Base-by-base conservation (phyloP, 2,797 vertebrate species). In the Protosalanx chinensis region DNA sequence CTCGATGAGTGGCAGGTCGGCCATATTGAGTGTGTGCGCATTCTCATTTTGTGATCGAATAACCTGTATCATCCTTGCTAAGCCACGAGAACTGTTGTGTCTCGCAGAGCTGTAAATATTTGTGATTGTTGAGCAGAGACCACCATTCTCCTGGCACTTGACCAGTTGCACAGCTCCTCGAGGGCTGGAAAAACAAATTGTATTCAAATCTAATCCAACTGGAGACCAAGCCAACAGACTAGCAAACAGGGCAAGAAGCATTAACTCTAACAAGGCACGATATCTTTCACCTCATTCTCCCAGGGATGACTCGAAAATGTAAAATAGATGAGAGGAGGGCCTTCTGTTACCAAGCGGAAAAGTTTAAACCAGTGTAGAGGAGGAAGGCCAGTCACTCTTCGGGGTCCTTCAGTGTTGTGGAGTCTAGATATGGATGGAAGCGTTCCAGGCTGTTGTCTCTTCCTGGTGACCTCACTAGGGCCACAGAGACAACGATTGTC, bases 141-240 rank as follows among this genome's bases (percentile, higher is more conserved):
- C n/a, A 37, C 35, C 37, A 18, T 69, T 41, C 41, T 32, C 64
- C n/a, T 37, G 51, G 13, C 51, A 33, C 53, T 29, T 79, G 73
- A 68, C 80, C 74, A 74, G 61, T 70, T 62, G 70, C 75, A 65
- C 61, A 72, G 30, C 66, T 67, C n/a, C 8, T 20, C 63, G 74
- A 68, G 6, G 68, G 13, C 66, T 65, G 64, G 23, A 46, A 68
- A 74, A 49, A 20, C 37, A 57, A 41, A 41, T 37, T 37, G 20
- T 64, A 61, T 68, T 35, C 29, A 71, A 72, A 76, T 65, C 32
- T 58, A 71, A 64, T 70, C 72, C 64, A 69, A 70, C 64, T 73
- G 41, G 29, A 60, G 33, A 70, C 73, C 58, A 23, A 77, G 61
- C 30, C 73, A 74, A 63, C 59, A 71, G 71, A 74, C 70, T 35